Conservation (phyloP, 2,113 vertebrate species). For the Asarcornis scutulata region DNA sequence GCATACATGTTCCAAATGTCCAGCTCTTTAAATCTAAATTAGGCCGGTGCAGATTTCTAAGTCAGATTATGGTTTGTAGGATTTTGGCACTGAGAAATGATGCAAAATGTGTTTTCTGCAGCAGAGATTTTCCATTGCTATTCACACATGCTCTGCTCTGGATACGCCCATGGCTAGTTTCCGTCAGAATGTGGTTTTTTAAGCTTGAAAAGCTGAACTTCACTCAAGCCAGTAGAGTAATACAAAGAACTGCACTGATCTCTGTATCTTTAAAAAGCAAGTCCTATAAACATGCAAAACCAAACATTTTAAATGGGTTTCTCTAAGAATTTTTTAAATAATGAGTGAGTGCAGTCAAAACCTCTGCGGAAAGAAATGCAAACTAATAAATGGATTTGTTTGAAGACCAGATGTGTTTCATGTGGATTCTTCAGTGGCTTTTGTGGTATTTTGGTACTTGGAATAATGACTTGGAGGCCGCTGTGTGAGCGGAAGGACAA, state of each 20-base stretch:
- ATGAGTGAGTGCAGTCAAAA: background rate
- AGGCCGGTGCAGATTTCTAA: background rate
- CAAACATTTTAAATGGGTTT: background rate
- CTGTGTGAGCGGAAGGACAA: background rate
- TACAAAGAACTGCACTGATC: background rate
- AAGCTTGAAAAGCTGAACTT: background rate
- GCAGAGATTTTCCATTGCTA: background rate
- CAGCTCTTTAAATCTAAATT: background rate
- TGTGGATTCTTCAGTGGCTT: constrained; percentile 64
- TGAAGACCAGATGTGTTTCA: constrained; percentile 52
- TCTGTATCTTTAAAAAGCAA: constrained; percentile 2
- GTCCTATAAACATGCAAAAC: background rate
- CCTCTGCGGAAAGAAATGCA: constrained; percentile 38
- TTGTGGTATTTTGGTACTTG: constrained; percentile 64
- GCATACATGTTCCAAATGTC: rapidly evolving
- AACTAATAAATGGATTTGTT: constrained; percentile 60
- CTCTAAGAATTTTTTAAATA: background rate
- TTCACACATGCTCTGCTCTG: background rate
- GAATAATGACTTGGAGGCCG: constrained; percentile 21
- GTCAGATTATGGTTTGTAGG: background rate
- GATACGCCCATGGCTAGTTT: background rate
- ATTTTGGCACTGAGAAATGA: background rate
- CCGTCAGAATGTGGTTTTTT: background rate
- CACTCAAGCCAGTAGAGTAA: background rate
- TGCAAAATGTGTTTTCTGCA: background rate